phyloP scores from a whole-genome alignment of 2,113 vertebrate species.

The Bos taurus region DNA sequence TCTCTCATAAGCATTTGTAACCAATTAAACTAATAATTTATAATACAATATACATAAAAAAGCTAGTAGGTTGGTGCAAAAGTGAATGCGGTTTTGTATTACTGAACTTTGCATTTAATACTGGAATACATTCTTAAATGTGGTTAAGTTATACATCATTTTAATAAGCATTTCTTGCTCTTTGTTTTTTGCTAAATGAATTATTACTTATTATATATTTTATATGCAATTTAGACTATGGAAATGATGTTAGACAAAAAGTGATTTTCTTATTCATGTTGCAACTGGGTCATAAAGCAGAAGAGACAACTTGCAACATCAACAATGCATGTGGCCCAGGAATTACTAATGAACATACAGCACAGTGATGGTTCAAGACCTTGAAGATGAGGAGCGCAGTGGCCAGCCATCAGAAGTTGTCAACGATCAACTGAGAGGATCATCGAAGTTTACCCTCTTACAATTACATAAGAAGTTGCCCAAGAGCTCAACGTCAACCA shows the following conservation, averaged over 20 bases:
- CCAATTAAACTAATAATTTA: background rate
- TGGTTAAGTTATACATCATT: background rate
- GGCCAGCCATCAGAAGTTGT: background rate
- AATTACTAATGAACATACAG: background rate
- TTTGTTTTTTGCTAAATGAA: background rate
- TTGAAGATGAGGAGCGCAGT: background rate
- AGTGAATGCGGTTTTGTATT: background rate
- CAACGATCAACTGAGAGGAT: background rate
- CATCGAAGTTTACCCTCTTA: background rate
- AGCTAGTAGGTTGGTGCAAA: background rate
- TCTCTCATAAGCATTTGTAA: background rate
- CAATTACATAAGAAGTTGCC: background rate
- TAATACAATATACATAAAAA: background rate
- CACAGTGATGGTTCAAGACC: background rate
- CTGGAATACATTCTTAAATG: background rate
- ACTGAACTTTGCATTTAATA: background rate
- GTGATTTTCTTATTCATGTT: background rate
- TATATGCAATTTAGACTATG: background rate
- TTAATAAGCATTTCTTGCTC: background rate
- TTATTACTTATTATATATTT: background rate
- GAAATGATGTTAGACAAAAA: background rate
- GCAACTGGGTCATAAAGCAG: background rate
- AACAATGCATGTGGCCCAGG: background rate
- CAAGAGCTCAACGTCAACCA: background rate
- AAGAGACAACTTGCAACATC: background rate